Evolutionary conservation across 2,888 invertebrate genomes (phyloP), one percentile per base, ranked within the genome.

Genomic region (Stramonita haemastoma): DNA sequence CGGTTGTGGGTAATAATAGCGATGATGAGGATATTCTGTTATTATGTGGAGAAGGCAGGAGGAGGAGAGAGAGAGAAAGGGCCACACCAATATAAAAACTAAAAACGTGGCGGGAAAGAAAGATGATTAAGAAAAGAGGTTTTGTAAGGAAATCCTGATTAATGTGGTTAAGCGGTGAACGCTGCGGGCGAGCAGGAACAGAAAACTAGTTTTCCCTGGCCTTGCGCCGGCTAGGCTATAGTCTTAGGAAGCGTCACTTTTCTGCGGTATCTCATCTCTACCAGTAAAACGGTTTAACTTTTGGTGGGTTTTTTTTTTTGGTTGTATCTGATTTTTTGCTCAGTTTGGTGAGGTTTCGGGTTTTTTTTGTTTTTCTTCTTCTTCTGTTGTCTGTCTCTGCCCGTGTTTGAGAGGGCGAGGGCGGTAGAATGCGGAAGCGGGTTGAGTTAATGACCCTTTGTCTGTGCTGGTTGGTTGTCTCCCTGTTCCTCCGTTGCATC

Each of bases 121-220:
- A 87, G 81, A 77, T 81, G 60, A 87, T 87, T 79, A 46, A 13
- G 56, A 70, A 87, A 87, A 73, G 73, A 77, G 81, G 81, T 56
- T 77, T 87, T 46, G 29, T 32, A 70, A 4, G 15, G 79, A 60
- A 87, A 81, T 86, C 86, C 86, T 86, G 86, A 86, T 86, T 86
- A 86, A 86, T 86, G 86, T 86, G 86, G 86, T 60, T 60, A 86
- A 86, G 66, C 86, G 57, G 32, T 86, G 86, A 57, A 86, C 17
- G 57, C 79, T 87, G 60, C 79, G 81, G 87, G 87, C 57, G 22
- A 5, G 26, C 5, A 36, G 6, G 5, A n/a, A 73, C 4, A n/a
- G 73, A 4, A 13, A n/a, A 73, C 73, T 73, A 26, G 26, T 73
- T 73, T n/a, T 29, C n/a, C 70, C n/a, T 29, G 29, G 73, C n/a